These are phyloP conservation scores for Halcyon smyrnensis DNA, from an alignment of 2,797 vertebrate species.

Conservation along the genomic window DNA sequence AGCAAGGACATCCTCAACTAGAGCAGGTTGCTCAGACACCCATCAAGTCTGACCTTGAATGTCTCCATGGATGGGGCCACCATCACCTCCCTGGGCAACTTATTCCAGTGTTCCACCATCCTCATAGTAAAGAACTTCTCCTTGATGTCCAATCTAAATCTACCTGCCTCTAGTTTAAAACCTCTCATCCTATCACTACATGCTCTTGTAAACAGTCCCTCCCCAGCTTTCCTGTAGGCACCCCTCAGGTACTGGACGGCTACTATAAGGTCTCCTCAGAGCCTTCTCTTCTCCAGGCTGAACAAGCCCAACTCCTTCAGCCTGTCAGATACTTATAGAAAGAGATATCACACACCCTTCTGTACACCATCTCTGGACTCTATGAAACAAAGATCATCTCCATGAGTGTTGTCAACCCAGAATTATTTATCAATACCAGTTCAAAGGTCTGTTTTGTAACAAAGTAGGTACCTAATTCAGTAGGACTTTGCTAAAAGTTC, in stretches of 20 bases:
- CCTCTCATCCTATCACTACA: neutral
- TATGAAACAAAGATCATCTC: neutral
- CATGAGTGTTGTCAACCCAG: neutral
- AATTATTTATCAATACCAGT: neutral
- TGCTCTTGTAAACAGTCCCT: neutral
- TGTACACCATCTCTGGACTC: neutral
- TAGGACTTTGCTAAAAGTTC: slow-evolving; percentile 18
- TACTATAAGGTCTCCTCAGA: neutral
- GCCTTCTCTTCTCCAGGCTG: neutral
- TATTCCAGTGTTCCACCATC: neutral
- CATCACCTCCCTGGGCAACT: neutral
- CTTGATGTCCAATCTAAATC: neutral
- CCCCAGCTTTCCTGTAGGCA: neutral
- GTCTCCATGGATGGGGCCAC: neutral
- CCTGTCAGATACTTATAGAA: neutral
- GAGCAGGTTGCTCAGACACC: neutral
- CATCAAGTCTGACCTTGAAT: neutral
- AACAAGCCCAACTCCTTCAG: neutral
- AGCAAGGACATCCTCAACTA: neutral
- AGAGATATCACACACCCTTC: neutral
- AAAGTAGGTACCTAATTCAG: neutral
- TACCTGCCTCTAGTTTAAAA: neutral
- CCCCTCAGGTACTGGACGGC: no score
- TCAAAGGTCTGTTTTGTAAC: neutral
- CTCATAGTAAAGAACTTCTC: neutral